These are phyloP conservation scores for Elysia crispata DNA, from an alignment of 2,888 invertebrate genomes.

Conservation along the genomic window DNA sequence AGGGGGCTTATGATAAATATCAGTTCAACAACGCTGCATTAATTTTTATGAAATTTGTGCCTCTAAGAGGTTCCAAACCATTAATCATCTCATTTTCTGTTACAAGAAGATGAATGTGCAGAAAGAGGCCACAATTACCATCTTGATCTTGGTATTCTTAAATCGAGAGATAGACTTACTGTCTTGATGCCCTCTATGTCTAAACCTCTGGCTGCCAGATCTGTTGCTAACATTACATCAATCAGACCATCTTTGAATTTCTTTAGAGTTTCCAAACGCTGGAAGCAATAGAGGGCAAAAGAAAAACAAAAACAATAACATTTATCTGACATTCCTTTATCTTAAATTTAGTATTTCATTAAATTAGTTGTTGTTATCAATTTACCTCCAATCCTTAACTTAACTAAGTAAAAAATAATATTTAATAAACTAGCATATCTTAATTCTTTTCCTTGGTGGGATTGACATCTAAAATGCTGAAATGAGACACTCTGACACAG, in stretches of 20 bases:
- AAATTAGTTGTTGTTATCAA: not conserved
- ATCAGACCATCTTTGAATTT: conserved; percentile 89
- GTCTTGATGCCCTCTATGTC: conserved; percentile 98
- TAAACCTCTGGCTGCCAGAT: conserved; percentile 94
- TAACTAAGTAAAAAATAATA: no score
- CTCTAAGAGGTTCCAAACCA: not conserved
- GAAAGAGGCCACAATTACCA: not conserved
- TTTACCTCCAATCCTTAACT: not conserved
- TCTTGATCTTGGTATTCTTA: no score
- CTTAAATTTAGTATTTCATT: no score
- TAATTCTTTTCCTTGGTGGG: no score
- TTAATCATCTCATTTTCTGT: not conserved
- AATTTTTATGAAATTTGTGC: no score
- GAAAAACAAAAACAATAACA: no score
- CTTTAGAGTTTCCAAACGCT: conserved; percentile 91
- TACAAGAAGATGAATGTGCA: not conserved
- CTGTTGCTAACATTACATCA: conserved; percentile 90
- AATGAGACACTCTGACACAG: no score
- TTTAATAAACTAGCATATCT: no score
- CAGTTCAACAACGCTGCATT: no score
- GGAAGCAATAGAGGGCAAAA: conserved; percentile 44
- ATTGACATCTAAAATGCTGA: no score
- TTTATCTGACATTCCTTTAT: no score
- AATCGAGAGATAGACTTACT: conserved; percentile 78
- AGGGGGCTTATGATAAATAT: no score